Evolutionary conservation across 1,140 invertebrate genomes (phyloP).

Genomic region (Liolophura sinensis): DNA sequence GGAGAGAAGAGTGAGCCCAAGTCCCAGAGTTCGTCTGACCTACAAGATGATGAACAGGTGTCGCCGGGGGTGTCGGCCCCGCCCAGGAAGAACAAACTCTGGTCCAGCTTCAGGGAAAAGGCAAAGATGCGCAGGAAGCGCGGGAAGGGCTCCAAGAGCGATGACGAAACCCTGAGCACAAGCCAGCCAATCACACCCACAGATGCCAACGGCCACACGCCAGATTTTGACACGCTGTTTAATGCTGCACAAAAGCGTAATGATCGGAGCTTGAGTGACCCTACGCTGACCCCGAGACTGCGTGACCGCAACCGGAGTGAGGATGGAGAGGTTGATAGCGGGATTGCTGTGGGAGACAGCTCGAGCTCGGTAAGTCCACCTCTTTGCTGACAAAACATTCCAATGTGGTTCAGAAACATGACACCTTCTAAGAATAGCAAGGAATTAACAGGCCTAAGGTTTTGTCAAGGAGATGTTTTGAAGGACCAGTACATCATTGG

Average conservation of each 20-base stretch:
- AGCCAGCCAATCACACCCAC: constrained; percentile 20
- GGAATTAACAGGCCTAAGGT: too few species aligned
- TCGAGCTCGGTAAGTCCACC: constrained; percentile 6
- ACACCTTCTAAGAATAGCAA: too few species aligned
- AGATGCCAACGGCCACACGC: neutral
- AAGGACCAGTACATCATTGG: too few species aligned
- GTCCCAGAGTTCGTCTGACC: constrained; percentile 12
- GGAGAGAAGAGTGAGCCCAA: constrained; percentile 3
- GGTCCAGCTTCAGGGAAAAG: constrained; percentile 24
- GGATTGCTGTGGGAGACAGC: constrained; percentile 25
- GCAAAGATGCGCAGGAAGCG: constrained; percentile 1
- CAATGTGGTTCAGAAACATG: too few species aligned
- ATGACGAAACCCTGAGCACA: constrained; percentile 10
- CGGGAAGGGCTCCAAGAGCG: constrained; percentile 7
- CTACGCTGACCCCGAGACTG: constrained; percentile 18
- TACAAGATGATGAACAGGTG: neutral
- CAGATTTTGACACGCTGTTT: constrained; percentile 7
- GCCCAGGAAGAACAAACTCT: constrained; percentile 12
- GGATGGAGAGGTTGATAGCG: constrained; percentile 27
- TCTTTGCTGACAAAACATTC: too few species aligned
- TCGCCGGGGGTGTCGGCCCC: neutral
- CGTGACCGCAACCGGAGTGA: constrained; percentile 10
- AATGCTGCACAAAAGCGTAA: neutral
- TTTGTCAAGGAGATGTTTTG: too few species aligned
- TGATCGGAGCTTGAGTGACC: constrained; percentile 28